Base-by-base conservation (phyloP, 2,888 invertebrate species). In the Campaea margaritaria region DNA sequence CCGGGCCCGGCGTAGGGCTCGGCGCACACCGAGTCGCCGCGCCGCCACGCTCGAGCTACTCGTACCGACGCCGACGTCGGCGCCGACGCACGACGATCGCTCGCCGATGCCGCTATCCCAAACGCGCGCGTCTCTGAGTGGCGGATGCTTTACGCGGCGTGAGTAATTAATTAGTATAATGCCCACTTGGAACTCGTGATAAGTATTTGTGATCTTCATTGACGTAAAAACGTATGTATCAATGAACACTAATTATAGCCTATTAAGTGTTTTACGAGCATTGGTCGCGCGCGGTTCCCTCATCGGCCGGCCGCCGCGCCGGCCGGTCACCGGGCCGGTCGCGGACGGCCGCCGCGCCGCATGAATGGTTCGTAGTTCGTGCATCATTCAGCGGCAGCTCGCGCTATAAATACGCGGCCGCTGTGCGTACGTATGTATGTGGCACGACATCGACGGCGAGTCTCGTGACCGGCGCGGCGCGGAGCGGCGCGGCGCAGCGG, bases 161-260 rank as follows among this genome's bases (percentile, higher is more conserved):
- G 16, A 27, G 0, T 51, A 36, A 57, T 41, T 50, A 21, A 58
- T 42, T 56, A 39, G 41, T 12, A 11, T 49, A 56, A 49, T 49
- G 43, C 43, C 52, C 43, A 12, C 55, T 48, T 47, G 38, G 48
- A 48, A 44, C 48, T 34, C 59, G 39, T 44, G 55, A 54, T 58
- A 51, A 51, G 11, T 53, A 42, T 31, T 9, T 31, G 39, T 58
- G 44, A 62, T 67, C 42, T 63, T 61, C 58, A 65, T 51, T 65
- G 59, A 52, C 42, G 52, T 58, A 46, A 58, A 64, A 51, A 48
- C 55, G 47, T 51, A 59, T 5, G 21, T 58, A 58, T 68, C 67
- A 69, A 58, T 64, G 59, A 60, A 63, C 62, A 55, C 46, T 62
- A 62, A 68, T 57, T 62, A 62, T 41, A 65, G 58, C 48, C 15